Conservation (phyloP, 2,797 vertebrate genomes). For the Onychomys torridus region DNA sequence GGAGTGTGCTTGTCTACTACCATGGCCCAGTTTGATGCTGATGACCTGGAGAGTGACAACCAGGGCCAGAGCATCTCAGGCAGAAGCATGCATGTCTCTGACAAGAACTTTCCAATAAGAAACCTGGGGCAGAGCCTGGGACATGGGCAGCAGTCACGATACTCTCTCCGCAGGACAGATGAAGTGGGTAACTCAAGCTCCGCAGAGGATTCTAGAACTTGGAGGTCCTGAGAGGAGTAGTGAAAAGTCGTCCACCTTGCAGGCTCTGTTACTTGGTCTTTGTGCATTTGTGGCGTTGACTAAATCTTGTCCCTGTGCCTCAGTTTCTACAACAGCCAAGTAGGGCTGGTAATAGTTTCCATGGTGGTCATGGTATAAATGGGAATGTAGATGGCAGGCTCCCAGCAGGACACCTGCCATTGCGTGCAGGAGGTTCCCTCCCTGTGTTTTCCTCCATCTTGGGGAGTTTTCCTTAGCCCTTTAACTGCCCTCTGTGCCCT, state of each 20-base stretch:
- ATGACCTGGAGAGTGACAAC: background rate
- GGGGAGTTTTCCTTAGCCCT: background rate
- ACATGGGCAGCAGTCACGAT: background rate
- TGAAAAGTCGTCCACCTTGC: background rate
- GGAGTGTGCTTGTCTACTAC: background rate
- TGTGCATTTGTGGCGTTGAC: background rate
- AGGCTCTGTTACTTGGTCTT: background rate
- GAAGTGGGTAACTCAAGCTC: background rate
- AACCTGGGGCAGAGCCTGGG: background rate
- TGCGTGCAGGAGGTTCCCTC: accelerated
- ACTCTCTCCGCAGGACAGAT: background rate
- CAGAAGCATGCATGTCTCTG: background rate
- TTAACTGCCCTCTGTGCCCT: background rate
- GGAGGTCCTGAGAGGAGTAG: background rate
- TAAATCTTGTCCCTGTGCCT: constrained; percentile 46
- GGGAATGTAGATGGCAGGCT: background rate
- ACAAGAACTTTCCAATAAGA: background rate
- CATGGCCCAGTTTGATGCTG: background rate
- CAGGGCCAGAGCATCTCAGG: background rate
- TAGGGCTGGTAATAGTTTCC: background rate
- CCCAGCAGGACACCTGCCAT: background rate
- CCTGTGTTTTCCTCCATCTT: too few species aligned
- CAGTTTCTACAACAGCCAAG: constrained; percentile 61
- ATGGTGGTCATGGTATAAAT: background rate
- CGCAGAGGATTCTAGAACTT: background rate